Base-by-base conservation (phyloP, 2,888 invertebrate species). In the Entomobrya proxima region DNA sequence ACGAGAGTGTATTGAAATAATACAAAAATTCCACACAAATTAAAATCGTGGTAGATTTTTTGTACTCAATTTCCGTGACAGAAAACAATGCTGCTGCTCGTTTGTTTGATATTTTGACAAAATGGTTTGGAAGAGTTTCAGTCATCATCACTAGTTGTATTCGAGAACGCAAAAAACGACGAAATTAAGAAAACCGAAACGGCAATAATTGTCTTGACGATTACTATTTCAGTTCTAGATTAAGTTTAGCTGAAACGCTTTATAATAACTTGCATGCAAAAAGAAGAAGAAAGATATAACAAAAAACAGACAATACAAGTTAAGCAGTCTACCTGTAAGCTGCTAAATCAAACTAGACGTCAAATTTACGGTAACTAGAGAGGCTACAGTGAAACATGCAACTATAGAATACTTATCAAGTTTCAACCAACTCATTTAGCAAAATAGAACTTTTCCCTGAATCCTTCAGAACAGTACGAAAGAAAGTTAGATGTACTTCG, bases 311-410 rank as follows among this genome's bases (percentile, higher is more conserved):
- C n/a, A n/a, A n/a, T n/a, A n/a, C n/a, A n/a, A n/a, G n/a, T n/a
- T n/a, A 82, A 82, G 82, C 82, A 61, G 13, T 82, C 82, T 82
- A 82, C 75, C 44, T 61, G 55, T 74, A 75, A 37, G 27, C 40
- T 44, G 64, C 82, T 64, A 78, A 47, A 78, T 40, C 15, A 47
- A 75, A 55, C 1, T 21, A 7, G 52, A 55, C 55, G 55, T n/a
- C n/a, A n/a, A n/a, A 50, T 47, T 30, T 72, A 69, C 69, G 6
- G 32, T 27, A 67, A 67, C 40, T 37, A 67, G 67, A 67, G 67
- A 40, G 67, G 64, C 64, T 64, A 61, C n/a, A 64, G 2, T 9
- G 1, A 9, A 64, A 32, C 75, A 75, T 75, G 75, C 75, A 52
- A 75, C 37, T 67, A n/a, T n/a, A 67, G 11, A 24, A 67, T 55